phyloP scores from a whole-genome alignment of 2,113 vertebrate genomes.

The Phycodurus eques region DNA sequence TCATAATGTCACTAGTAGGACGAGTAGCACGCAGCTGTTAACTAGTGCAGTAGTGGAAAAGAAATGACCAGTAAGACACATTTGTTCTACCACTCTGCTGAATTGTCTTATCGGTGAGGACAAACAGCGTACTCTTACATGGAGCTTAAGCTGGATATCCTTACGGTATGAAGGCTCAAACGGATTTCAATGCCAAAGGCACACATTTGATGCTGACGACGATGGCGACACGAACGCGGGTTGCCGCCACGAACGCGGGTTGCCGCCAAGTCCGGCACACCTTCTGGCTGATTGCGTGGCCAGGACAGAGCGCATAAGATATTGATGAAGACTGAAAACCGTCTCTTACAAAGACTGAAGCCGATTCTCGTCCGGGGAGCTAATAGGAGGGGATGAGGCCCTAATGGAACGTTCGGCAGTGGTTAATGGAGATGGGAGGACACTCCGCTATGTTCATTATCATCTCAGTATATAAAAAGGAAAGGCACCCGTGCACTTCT shows the following conservation, averaged over 20 bases:
- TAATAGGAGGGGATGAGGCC: constrained; percentile 37
- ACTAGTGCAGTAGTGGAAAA: too few relatives aligned
- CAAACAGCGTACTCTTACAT: too few relatives aligned
- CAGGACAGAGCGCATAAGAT: constrained; percentile 20
- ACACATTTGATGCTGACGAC: background rate
- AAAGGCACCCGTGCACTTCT: constrained; percentile 28
- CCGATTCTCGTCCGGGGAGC: constrained; percentile 9
- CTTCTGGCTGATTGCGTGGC: background rate
- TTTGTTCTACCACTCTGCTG: too few relatives aligned
- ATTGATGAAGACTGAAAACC: constrained; percentile 12
- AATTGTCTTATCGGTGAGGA: too few relatives aligned
- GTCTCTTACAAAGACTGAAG: background rate
- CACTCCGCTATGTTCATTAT: constrained; percentile 15
- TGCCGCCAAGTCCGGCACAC: too few relatives aligned
- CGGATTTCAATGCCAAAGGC: background rate
- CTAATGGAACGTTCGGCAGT: constrained; percentile 50
- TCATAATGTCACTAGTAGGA: too few relatives aligned
- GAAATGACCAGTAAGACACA: too few relatives aligned
- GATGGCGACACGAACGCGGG: too few relatives aligned
- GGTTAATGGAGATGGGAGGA: constrained; percentile 46
- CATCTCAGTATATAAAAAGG: constrained; percentile 13
- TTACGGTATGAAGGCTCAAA: too few relatives aligned
- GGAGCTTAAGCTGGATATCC: too few relatives aligned
- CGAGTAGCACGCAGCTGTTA: too few relatives aligned
- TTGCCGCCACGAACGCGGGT: too few relatives aligned